A percentile compares a stretch with the other conserved stretches of the same genome.
Conservation (phyloP, 2,888 invertebrate genomes). For the Cotesia congregata region DNA sequence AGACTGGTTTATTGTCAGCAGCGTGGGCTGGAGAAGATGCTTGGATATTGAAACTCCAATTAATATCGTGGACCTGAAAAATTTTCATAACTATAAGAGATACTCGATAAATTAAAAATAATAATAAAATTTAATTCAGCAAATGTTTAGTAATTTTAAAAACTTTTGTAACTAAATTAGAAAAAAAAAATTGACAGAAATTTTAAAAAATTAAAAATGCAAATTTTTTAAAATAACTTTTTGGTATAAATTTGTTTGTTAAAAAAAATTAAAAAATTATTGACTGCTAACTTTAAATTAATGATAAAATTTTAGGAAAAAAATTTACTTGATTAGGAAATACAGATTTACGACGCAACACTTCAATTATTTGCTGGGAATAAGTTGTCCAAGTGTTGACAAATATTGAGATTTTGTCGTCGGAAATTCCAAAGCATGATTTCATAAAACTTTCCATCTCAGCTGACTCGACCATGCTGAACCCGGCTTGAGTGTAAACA, state of each 20-base stretch:
- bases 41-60: slow-evolving; percentile 62
- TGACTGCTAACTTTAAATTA: no score
- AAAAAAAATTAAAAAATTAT: neutral
- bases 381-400: slow-evolving; percentile 61
- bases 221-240: neutral
- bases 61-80: slow-evolving; percentile 57
- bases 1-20: slow-evolving; percentile 58
- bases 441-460: slow-evolving; percentile 58
- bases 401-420: slow-evolving; percentile 60
- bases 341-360: slow-evolving; percentile 58
- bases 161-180: no score
- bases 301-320: no score
- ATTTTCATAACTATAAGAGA: neutral
- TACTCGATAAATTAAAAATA: no score
- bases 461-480: slow-evolving; percentile 56
- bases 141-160: no score
- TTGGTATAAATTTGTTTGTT: neutral
- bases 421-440: slow-evolving; percentile 54
- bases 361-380: slow-evolving; percentile 59
- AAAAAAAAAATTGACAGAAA: no score
- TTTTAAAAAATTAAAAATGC: no score
- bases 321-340: slow-evolving; percentile 60
- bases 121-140: no score
- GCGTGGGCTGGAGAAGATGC: slow-evolving; percentile 60
- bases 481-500: slow-evolving; percentile 60